These are phyloP conservation scores for Plecotus auritus DNA, from an alignment of 2,113 vertebrate genomes.

Conservation along the genomic window DNA sequence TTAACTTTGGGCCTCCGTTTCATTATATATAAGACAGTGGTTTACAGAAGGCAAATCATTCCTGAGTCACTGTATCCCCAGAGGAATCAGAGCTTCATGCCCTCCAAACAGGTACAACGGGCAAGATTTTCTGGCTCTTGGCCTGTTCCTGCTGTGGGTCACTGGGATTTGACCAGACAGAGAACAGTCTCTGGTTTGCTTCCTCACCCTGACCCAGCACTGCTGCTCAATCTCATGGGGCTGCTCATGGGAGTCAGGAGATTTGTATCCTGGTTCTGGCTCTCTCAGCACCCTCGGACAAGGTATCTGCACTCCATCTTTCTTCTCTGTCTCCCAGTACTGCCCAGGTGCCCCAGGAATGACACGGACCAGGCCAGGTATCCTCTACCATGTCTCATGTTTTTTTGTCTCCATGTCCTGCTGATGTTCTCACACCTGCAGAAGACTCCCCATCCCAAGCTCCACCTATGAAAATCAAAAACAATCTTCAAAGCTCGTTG, in stretches of 20 bases:
- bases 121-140: not conserved
- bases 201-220: not conserved
- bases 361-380: not conserved
- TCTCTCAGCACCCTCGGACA: not conserved
- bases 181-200: not conserved
- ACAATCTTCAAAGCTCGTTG: not conserved
- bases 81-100: not conserved
- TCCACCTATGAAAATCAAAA: not conserved
- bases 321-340: not conserved
- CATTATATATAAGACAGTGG: not conserved
- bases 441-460: not conserved
- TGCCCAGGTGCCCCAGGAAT: not conserved
- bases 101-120: not conserved
- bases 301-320: not conserved
- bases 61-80: not conserved
- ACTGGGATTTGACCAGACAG: not conserved
- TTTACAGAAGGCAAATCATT: not conserved
- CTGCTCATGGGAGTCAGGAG: not conserved
- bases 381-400: not conserved
- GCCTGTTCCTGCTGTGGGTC: not conserved
- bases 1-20: not conserved
- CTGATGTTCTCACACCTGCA: not conserved
- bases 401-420: not conserved
- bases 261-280: not conserved
- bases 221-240: not conserved